Base-by-base conservation (phyloP, 2,797 vertebrate species). In the Spea hammondii region DNA sequence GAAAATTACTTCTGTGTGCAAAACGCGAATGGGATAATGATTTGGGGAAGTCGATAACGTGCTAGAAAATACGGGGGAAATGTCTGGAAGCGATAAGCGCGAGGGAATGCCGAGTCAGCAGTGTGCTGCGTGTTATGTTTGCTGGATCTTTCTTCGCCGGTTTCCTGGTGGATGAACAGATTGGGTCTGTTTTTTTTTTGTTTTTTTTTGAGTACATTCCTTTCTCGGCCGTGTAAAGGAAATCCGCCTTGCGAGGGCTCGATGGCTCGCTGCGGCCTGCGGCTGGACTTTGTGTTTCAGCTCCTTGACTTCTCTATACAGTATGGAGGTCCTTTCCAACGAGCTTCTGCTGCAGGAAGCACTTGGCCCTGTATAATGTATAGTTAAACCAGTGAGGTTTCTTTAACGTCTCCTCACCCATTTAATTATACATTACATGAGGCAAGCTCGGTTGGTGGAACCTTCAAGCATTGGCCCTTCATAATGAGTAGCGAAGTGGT, bases 171-270 rank as follows among this genome's bases (percentile, higher is more conserved):
- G 54, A n/a, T 5, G 6, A 5, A 12, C 44, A 12, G 64, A 45
- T 47, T 65, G 55, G 13, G 12, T 6, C 47, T 49, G 6, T 62
- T 7, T 12, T 46, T 67, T 3, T 14, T 49, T 46, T 14, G 0
- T 7, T 12, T 46, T 67, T 11, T 67, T 49, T 12, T 49, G n/a
- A 67, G 65, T 49, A 46, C 10, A 67, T 67, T 14, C 2, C 0
- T 66, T 72, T 65, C 54, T 50, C 53, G 65, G 1, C 13, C 12
- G 8, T 14, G 66, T 78, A 60, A 50, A 66, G 77, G 77, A 78
- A 78, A 67, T 78, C 51, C 59, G 51, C 13, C 46, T 4, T 48
- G 45, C 6, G 68, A 8, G 4, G 46, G 14, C 8, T 7, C 9
- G 60, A 73, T 67, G 12, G 13, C n/a, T 10, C 65, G 5, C 7